phyloP scores from a whole-genome alignment of 1,140 invertebrate genomes.

The Lucilia cuprina region DNA sequence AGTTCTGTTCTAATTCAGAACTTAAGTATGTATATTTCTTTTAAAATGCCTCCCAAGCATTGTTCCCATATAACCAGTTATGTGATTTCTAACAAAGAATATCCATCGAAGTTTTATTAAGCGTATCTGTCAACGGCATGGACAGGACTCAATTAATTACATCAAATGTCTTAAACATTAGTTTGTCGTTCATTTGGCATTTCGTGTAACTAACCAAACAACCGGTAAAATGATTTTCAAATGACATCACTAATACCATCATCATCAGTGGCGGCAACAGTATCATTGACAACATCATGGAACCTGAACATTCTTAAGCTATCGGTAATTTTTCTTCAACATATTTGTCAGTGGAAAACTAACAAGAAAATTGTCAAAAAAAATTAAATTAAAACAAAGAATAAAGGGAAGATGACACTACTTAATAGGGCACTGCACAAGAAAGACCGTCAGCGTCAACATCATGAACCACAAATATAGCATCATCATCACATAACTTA shows the following conservation, averaged over 20 bases:
- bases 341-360: neutral
- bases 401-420: neutral
- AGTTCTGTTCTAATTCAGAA: too few species aligned
- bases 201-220: neutral
- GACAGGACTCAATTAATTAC: slow-evolving; percentile 20
- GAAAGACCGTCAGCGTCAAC: neutral
- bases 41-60: too few species aligned
- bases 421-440: neutral
- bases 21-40: too few species aligned
- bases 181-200: neutral
- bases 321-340: slow-evolving; percentile 1
- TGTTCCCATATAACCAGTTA: too few species aligned
- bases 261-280: neutral
- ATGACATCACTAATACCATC: slow-evolving; percentile 4
- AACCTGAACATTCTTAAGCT: slow-evolving; percentile 3
- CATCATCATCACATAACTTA: neutral
- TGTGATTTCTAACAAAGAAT: neutral
- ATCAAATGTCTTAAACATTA: neutral
- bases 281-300: neutral
- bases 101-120: neutral
- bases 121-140: neutral
- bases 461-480: neutral
- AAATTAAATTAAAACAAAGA: neutral
- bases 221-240: slow-evolving; percentile 13
- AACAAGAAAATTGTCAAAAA: too few species aligned